Base-by-base conservation (phyloP, 1,140 invertebrate genomes). In the Hormaphis cornu region DNA sequence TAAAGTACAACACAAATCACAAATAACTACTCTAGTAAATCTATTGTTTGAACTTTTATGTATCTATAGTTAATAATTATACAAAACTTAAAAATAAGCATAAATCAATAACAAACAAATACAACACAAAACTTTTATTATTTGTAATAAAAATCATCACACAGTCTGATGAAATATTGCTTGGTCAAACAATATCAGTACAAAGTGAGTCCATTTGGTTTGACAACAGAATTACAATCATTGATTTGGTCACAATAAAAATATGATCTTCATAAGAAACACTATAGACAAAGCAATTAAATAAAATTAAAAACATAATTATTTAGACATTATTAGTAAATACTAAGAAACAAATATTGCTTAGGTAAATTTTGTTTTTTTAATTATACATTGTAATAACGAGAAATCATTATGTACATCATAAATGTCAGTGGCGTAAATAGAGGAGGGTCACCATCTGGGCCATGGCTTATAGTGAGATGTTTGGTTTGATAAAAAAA, bases 41-140 rank as follows among this genome's bases (percentile, higher is more conserved):
- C n/a, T n/a, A n/a, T n/a, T n/a, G n/a, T n/a, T n/a, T n/a, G n/a
- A n/a, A n/a, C n/a, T n/a, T 33, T 33, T 33, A 6, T 6, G 30
- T 6, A 6, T 33, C 30, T 26, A 44, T 44, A 44, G 8, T 44
- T 3, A 20, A 16, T 10, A 9, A 53, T 52, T 28, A 18, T 14
- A 22, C 14, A 7, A 50, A 16, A 24, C 12, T 26, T 30, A n/a
- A 14, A 54, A 37, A 14, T 40, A 44, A 22, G 16, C n/a, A 63
- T 20, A 61, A 46, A 26, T 9, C 3, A 63, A 46, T 6, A 63
- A 24, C 5, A 66, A 48, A 66, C 40, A 50, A 58, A 22, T 66
- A 50, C 22, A 48, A 66, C 61, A 66, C 44, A 63, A n/a, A n/a
- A 30, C 42, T 22, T 66, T 66, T 66, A 66, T 66, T 66, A 66